Percentiles rank a stretch among this genome's conserved stretches.
These are phyloP conservation scores for Vespertilio murinus DNA, from an alignment of 2,797 vertebrate genomes.

Conservation along the genomic window DNA sequence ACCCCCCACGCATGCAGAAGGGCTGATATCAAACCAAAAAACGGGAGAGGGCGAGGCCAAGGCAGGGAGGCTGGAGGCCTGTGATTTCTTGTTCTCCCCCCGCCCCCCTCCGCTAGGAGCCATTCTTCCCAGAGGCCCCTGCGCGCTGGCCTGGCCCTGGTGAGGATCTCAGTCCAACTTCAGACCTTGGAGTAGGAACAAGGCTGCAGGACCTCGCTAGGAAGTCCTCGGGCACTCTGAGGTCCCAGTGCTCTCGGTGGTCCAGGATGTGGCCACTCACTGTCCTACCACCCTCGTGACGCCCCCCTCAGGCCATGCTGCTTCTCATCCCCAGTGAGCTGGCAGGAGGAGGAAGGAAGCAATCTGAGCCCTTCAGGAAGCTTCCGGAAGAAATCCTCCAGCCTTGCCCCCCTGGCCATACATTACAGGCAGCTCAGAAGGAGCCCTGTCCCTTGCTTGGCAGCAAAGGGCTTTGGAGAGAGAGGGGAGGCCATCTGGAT, in stretches of 20 bases:
- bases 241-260: not conserved
- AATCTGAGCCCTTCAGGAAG: not conserved
- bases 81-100: not conserved
- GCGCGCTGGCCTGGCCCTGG: not conserved
- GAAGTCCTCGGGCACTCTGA: not conserved
- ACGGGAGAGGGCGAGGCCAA: not conserved
- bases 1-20: slow-evolving; percentile 46
- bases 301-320: not conserved
- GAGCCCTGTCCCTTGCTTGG: not conserved
- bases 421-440: not conserved
- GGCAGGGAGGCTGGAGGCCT: not conserved
- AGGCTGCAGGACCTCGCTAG: not conserved
- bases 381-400: not conserved
- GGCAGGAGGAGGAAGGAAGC: not conserved
- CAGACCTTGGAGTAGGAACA: not conserved
- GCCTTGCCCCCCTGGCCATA: not conserved
- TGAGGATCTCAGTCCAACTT: not conserved
- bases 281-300: not conserved
- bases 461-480: not conserved
- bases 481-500: not conserved
- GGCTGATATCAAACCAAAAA: slow-evolving; percentile 65
- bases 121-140: not conserved
- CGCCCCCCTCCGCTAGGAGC: not conserved
- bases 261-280: not conserved
- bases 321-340: not conserved